These are phyloP conservation scores for Heterodera filipjevi DNA, from an alignment of 2,888 invertebrate species.

Conservation along the genomic window DNA sequence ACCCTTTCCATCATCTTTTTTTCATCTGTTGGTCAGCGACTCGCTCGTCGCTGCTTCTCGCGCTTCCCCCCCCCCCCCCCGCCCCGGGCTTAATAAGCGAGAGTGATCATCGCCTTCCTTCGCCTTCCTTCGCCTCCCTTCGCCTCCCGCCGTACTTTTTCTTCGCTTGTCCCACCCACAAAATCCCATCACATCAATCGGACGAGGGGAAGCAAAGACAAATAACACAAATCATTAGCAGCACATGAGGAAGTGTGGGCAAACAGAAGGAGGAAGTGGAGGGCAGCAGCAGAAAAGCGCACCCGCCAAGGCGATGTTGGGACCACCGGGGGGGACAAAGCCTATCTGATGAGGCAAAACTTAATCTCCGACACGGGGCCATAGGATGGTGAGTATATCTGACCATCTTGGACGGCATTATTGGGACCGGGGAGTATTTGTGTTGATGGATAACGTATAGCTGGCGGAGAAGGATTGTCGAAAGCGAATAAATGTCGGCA, in stretches of 20 bases:
- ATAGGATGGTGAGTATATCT: no score
- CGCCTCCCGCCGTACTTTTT: neutral
- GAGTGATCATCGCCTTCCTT: neutral
- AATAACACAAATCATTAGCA: neutral
- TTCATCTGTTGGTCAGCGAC: neutral
- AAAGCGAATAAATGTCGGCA: no score
- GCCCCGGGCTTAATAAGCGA: constrained; percentile 4
- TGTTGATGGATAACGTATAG: no score
- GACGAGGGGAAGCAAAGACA: neutral
- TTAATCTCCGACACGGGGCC: no score
- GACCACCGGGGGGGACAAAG: no score
- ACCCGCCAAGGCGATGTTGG: no score
- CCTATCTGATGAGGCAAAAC: no score
- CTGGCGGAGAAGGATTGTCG: no score
- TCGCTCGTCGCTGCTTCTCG: neutral
- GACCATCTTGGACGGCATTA: no score
- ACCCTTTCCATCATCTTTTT: neutral
- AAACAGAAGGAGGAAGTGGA: neutral
- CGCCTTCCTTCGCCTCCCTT: no score
- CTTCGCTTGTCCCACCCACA: neutral
- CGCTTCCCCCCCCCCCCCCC: neutral
- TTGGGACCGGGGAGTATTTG: no score
- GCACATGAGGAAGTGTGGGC: neutral
- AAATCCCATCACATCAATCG: neutral
- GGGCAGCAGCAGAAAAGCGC: neutral